A percentile compares a stretch with the other conserved stretches of the same genome.
Conservation (phyloP, 30 jellyfish, hydroid and myxozoan species). For the Rhopilema esculentum region DNA sequence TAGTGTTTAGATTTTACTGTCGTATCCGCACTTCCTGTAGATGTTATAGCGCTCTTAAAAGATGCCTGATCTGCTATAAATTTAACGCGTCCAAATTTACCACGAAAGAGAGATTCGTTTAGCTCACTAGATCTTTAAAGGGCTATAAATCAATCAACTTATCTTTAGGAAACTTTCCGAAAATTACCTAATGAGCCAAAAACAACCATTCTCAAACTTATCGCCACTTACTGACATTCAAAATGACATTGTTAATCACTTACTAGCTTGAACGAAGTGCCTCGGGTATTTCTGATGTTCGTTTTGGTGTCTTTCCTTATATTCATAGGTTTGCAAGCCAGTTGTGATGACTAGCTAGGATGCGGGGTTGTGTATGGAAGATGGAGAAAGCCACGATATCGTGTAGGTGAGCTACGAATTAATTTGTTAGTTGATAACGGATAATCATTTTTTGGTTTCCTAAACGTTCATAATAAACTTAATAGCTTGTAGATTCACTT, state of each 20-base stretch:
- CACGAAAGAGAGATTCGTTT: constrained; percentile 19
- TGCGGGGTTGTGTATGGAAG: background rate
- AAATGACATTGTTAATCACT: background rate
- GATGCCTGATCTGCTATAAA: constrained; percentile 6
- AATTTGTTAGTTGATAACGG: too few species aligned
- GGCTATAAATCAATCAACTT: constrained; percentile 26
- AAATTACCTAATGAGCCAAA: constrained; percentile 9
- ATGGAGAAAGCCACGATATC: too few species aligned
- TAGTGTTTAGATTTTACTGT: background rate
- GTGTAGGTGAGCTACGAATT: too few species aligned
- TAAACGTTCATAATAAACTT: too few species aligned
- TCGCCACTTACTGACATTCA: constrained; percentile 10
- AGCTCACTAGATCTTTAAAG: constrained; percentile 9
- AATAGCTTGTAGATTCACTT: too few species aligned
- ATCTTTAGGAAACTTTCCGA: background rate
- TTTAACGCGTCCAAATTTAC: constrained; percentile 26
- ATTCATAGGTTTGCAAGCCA: background rate
- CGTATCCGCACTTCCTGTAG: background rate
- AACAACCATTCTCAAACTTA: constrained; percentile 19
- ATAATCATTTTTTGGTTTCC: too few species aligned
- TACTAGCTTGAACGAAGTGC: background rate
- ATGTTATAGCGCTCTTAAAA: background rate
- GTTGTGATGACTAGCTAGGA: background rate
- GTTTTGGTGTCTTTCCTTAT: background rate
- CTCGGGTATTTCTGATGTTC: background rate